Percentiles rank a stretch among this genome's conserved stretches.
Conservation (phyloP, 2,888 invertebrate genomes). For the Melanostoma scalare region DNA sequence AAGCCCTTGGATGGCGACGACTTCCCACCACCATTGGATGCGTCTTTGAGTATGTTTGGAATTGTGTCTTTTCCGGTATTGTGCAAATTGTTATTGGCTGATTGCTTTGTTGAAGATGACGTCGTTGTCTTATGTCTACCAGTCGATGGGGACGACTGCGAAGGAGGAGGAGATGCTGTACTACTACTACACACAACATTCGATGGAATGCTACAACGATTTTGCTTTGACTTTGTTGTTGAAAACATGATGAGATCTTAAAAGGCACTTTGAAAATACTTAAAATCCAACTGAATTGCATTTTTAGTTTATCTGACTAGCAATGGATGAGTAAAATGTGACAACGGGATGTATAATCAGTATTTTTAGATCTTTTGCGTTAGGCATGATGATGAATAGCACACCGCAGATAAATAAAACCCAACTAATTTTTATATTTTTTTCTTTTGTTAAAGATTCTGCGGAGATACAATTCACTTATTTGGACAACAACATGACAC, state of each 20-base stretch:
- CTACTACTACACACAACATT: neutral
- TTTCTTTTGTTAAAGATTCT: no score
- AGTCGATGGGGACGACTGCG: conserved; percentile 48
- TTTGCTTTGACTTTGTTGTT: conserved; percentile 48
- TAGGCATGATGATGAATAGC: no score
- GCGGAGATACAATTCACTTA: no score
- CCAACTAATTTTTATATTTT: no score
- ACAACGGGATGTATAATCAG: no score
- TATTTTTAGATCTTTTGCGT: no score
- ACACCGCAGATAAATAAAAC: no score
- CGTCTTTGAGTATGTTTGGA: conserved; percentile 18
- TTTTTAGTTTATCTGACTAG: neutral
- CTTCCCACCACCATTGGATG: conserved; percentile 24
- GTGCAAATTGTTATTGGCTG: conserved; percentile 21
- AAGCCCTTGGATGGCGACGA: conserved; percentile 48
- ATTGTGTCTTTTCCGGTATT: conserved; percentile 26
- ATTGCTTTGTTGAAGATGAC: conserved; percentile 18
- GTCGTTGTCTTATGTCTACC: conserved; percentile 19
- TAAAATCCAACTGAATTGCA: conserved; percentile 9
- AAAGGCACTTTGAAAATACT: conserved; percentile 27
- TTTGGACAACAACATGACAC: no score
- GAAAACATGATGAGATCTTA: conserved; percentile 48
- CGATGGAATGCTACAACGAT: conserved; percentile 19
- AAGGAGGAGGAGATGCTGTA: neutral
- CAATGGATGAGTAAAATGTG: no score